These are phyloP conservation scores for Pogonognathellus flavescens DNA, from an alignment of 1,140 invertebrate genomes.

Conservation along the genomic window DNA sequence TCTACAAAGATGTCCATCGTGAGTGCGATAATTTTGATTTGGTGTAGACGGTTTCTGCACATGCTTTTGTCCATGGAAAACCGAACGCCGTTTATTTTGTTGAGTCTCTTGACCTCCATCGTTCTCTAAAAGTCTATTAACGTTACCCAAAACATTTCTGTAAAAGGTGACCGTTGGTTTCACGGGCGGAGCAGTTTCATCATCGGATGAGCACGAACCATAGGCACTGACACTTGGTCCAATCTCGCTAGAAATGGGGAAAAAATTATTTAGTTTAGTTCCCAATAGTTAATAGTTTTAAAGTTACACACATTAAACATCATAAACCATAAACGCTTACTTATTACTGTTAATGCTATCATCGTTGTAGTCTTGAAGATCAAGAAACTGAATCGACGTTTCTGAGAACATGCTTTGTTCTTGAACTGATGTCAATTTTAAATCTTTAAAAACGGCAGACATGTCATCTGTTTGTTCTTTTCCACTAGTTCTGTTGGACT, in stretches of 20 bases:
- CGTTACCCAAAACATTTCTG: slow-evolving; percentile 62
- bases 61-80: background rate
- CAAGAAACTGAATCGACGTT: slow-evolving; percentile 48
- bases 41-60: background rate
- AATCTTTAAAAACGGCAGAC: slow-evolving; percentile 59
- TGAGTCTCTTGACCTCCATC: slow-evolving; percentile 26
- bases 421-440: slow-evolving; percentile 56
- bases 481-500: background rate
- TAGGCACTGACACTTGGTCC: slow-evolving; percentile 62
- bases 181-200: background rate
- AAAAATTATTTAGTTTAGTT: slow-evolving; percentile 14
- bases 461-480: slow-evolving; percentile 55
- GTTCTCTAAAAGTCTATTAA: slow-evolving; percentile 58
- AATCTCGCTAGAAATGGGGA: slow-evolving; percentile 44
- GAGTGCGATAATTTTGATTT: background rate
- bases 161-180: slow-evolving; percentile 63
- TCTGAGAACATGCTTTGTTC: slow-evolving; percentile 55
- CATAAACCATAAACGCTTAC: background rate
- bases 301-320: slow-evolving; percentile 1
- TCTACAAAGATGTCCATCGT: background rate
- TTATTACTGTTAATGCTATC: slow-evolving; percentile 15
- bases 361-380: slow-evolving; percentile 58
- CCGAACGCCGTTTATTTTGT: background rate
- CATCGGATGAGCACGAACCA: slow-evolving; percentile 54
- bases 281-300: background rate